A percentile compares a stretch with the other conserved stretches of the same genome.
Conservation (phyloP, 2,113 vertebrate species). For the Octodon degus region DNA sequence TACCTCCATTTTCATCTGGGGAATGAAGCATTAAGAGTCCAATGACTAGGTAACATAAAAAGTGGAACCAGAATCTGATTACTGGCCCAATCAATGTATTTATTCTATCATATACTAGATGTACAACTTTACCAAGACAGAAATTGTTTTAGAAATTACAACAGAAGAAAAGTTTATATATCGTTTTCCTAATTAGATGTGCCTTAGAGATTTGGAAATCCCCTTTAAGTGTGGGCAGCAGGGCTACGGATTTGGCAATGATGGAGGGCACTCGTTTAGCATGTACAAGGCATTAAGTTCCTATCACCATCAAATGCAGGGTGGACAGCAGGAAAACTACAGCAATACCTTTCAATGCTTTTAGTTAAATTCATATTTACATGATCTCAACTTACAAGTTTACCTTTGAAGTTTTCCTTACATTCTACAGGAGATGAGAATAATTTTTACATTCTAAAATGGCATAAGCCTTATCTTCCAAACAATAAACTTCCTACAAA, state of each 20-base stretch:
- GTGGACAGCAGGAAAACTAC: not conserved
- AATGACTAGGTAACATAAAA: constrained; percentile 13
- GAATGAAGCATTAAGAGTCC: not conserved
- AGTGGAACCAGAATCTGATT: not conserved
- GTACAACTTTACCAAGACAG: constrained; percentile 12
- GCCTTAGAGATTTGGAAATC: not conserved
- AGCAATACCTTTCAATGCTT: constrained; percentile 22
- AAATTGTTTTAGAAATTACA: constrained; percentile 54
- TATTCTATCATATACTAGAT: not conserved
- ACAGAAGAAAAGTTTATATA: constrained; percentile 34
- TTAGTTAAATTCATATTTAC: not conserved
- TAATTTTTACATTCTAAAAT: constrained; percentile 40
- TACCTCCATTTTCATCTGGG: not conserved
- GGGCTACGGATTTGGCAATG: not conserved
- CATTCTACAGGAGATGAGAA: not conserved
- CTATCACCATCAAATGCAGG: not conserved
- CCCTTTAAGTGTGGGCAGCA: not conserved
- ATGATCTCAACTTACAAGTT: not conserved
- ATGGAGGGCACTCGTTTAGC: not conserved
- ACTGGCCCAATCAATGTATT: constrained; percentile 17
- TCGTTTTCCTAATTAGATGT: not conserved
- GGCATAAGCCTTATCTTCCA: not conserved
- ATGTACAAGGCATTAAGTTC: not conserved
- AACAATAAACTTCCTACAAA: not conserved
- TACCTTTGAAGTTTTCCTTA: constrained; percentile 41